These are phyloP conservation scores for Hippocampus barbouri DNA, from an alignment of 2,113 vertebrate genomes.

Conservation along the genomic window DNA sequence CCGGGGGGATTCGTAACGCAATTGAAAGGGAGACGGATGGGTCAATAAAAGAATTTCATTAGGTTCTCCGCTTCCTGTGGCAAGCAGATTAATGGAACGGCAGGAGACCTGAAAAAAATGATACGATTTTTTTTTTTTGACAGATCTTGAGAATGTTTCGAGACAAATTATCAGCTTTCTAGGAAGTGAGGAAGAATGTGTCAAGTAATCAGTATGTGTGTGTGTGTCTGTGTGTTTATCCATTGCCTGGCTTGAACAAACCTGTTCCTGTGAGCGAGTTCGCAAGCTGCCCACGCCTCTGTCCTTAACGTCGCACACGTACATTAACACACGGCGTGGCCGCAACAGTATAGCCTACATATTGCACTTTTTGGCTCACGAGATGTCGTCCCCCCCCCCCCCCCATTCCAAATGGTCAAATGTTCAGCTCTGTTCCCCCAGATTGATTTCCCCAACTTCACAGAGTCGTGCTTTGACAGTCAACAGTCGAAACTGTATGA, in stretches of 20 bases:
- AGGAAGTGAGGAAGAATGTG: not conserved
- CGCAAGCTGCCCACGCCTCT: slow-evolving; percentile 30
- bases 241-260: slow-evolving; percentile 47
- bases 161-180: not conserved
- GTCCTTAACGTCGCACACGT: slow-evolving; percentile 17
- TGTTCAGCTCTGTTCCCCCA: too few relatives aligned
- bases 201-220: not conserved
- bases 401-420: too few relatives aligned
- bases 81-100: slow-evolving; percentile 18
- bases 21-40: slow-evolving; percentile 12
- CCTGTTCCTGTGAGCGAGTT: slow-evolving; percentile 59
- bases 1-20: slow-evolving; percentile 31
- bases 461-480: too few relatives aligned
- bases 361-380: slow-evolving; percentile 26
- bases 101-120: not conserved
- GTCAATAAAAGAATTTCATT: slow-evolving; percentile 49
- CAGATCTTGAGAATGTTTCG: not conserved
- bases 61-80: slow-evolving; percentile 11
- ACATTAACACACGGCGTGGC: not conserved
- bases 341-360: not conserved
- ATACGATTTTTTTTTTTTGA: not conserved
- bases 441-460: too few relatives aligned
- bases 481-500: too few relatives aligned
- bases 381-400: too few relatives aligned
- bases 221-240: slow-evolving; percentile 35